These are phyloP conservation scores for Heliornis fulica DNA, from an alignment of 2,113 vertebrate species.

Conservation along the genomic window DNA sequence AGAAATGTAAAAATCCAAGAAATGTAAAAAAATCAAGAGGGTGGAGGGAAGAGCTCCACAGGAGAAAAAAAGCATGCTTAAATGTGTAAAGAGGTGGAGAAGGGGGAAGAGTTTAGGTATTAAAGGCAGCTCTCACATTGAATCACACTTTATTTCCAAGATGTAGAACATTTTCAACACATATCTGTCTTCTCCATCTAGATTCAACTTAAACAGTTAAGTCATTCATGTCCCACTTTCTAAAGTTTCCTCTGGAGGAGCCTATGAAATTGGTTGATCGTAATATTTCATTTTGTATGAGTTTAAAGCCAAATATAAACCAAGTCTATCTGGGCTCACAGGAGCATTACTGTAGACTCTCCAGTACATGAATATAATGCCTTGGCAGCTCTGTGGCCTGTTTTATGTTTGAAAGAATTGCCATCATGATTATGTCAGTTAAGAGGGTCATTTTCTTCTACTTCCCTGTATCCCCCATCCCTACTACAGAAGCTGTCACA, in stretches of 20 bases:
- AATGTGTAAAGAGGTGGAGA: neutral
- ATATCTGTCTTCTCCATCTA: neutral
- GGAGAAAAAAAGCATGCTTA: neutral
- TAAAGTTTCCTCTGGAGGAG: slow-evolving; percentile 41
- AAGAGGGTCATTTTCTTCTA: neutral
- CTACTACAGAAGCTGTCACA: neutral
- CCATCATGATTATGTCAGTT: neutral
- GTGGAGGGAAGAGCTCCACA: neutral
- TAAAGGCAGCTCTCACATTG: neutral
- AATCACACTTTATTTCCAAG: neutral
- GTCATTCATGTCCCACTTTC: slow-evolving; percentile 21
- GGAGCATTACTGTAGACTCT: too few species aligned
- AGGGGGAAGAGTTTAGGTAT: neutral
- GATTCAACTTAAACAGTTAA: slow-evolving; percentile 13
- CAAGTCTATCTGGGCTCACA: too few species aligned
- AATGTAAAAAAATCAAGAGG: neutral
- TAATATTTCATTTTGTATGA: slow-evolving; percentile 22
- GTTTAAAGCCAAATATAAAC: slow-evolving; percentile 53
- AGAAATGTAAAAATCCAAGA: neutral
- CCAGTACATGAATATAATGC: neutral
- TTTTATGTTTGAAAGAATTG: slow-evolving; percentile 17
- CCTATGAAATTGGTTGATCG: slow-evolving; percentile 33
- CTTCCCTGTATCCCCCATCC: neutral
- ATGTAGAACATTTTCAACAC: neutral
- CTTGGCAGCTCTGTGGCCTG: neutral